Percentiles rank a stretch among this genome's conserved stretches.
Evolutionary conservation across 2,113 vertebrate genomes (phyloP).

Genomic region (Emydocephalus ijimae): DNA sequence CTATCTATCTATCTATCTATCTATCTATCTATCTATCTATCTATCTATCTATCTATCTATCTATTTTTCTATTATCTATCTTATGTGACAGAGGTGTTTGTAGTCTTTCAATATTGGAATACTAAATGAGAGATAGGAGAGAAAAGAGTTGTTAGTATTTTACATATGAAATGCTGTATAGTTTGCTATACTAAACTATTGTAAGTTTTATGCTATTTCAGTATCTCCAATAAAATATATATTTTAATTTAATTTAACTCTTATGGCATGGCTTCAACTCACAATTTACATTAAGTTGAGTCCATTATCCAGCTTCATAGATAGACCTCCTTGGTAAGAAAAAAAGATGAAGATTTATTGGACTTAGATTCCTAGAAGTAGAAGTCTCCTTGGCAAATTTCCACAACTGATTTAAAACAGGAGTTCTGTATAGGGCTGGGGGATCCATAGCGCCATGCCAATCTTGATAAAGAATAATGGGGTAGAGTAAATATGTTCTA

Average conservation of each 20-base stretch:
- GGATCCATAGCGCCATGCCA: not conserved
- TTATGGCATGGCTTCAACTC: not conserved
- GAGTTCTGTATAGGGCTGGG: not conserved
- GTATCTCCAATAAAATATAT: not conserved
- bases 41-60: too few species aligned
- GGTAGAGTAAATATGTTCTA: not conserved
- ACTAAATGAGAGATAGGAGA: not conserved
- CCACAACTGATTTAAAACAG: not conserved
- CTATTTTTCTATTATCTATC: not conserved
- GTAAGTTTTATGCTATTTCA: not conserved
- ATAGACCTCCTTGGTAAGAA: not conserved
- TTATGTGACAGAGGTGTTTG: not conserved
- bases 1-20: too few species aligned
- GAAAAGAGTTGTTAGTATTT: not conserved
- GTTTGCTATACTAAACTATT: not conserved
- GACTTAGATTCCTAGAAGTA: not conserved
- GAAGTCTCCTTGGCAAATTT: not conserved
- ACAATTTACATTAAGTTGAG: not conserved
- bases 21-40: too few species aligned
- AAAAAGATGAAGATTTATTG: not conserved
- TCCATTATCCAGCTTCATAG: not conserved
- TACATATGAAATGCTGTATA: not conserved
- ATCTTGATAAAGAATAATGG: not conserved
- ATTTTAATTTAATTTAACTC: not conserved
- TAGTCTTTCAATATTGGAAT: not conserved